These are phyloP conservation scores for Siniperca undulata DNA, from an alignment of 2,797 vertebrate genomes.

Conservation along the genomic window DNA sequence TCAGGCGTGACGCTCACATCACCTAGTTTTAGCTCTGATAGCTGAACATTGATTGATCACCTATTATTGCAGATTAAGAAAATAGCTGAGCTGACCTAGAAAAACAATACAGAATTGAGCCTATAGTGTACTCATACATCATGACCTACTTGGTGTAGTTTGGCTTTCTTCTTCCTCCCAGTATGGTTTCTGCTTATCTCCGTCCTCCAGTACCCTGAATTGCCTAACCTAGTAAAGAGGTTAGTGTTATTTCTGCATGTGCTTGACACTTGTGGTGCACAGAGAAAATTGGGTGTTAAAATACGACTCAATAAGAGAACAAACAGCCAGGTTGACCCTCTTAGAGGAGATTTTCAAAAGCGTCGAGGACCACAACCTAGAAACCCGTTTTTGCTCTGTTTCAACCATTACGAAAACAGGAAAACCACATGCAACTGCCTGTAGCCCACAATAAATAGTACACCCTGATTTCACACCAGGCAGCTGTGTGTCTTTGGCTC, in stretches of 20 bases:
- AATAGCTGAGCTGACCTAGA: conserved; percentile 81
- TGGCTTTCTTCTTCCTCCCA: conserved; percentile 74
- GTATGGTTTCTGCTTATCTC: conserved; percentile 76
- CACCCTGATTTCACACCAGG: conserved; percentile 79
- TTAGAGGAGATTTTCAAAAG: conserved; percentile 61
- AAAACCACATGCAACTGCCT: conserved; percentile 86
- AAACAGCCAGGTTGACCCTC: conserved; percentile 73
- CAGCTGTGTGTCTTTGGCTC: conserved; percentile 69
- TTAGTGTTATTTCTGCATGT: conserved; percentile 75
- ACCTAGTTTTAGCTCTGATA: conserved; percentile 58
- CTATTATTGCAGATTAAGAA: conserved; percentile 65
- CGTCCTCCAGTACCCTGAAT: conserved; percentile 66
- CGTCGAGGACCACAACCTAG: conserved; percentile 85
- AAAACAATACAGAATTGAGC: conserved; percentile 77
- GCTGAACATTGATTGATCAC: conserved; percentile 76
- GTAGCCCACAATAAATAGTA: conserved; percentile 79
- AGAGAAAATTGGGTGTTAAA: conserved; percentile 66
- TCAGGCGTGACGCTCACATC: conserved; percentile 46
- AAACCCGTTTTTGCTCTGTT: conserved; percentile 84
- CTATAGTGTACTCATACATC: conserved; percentile 72
- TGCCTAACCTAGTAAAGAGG: conserved; percentile 74
- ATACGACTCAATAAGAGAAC: conserved; percentile 48
- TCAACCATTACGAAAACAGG: conserved; percentile 85
- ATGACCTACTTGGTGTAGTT: conserved; percentile 87
- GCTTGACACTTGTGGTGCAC: conserved; percentile 77